Conservation (phyloP, 2,888 invertebrate genomes). For the Schizaphis graminum region DNA sequence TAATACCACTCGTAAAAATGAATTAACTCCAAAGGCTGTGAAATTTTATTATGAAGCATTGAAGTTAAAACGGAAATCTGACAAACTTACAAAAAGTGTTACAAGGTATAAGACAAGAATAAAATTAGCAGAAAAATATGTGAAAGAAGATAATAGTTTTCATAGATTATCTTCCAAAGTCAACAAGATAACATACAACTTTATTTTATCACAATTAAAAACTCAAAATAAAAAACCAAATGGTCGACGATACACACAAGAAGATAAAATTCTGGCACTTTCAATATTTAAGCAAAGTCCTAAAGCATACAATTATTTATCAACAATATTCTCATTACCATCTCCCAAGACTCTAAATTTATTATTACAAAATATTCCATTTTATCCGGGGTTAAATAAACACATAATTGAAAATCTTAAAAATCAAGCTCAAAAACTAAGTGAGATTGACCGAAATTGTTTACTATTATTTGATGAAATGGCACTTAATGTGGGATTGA, state of each 20-base stretch:
- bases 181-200: neutral
- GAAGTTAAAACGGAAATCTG: too few relatives aligned
- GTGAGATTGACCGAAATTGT: neutral
- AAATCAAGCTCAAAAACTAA: neutral
- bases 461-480: neutral
- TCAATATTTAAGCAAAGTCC: neutral
- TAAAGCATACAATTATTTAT: neutral
- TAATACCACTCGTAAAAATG: too few relatives aligned
- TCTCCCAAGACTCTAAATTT: neutral
- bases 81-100: too few relatives aligned
- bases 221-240: conserved; percentile 12
- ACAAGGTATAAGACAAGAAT: too few relatives aligned
- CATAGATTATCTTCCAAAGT: neutral
- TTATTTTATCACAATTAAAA: neutral
- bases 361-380: neutral
- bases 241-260: neutral
- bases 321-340: neutral
- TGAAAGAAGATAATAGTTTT: neutral
- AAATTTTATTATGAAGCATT: too few relatives aligned
- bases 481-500: neutral
- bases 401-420: neutral
- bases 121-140: too few relatives aligned
- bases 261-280: neutral
- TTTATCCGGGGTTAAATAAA: neutral
- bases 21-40: too few relatives aligned